These are phyloP conservation scores for Setipinna tenuifilis DNA, from an alignment of 2,797 vertebrate genomes.

Conservation along the genomic window DNA sequence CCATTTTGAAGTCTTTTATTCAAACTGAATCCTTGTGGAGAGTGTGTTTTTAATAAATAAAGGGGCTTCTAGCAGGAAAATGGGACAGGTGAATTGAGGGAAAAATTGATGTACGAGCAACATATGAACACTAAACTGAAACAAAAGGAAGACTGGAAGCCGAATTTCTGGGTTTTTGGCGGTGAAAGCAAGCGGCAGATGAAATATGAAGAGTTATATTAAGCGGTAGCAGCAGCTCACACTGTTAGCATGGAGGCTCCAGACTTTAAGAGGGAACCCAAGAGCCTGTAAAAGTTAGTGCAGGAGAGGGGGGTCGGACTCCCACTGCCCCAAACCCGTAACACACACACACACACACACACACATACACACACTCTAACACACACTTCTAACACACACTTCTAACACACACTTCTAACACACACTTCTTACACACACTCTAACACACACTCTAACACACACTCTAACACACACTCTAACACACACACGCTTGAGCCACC, in stretches of 20 bases:
- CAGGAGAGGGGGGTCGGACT: neutral
- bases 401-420: no score
- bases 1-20: neutral
- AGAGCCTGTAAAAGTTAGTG: neutral
- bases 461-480: neutral
- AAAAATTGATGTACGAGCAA: neutral
- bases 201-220: neutral
- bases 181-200: neutral
- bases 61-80: neutral
- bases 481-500: neutral
- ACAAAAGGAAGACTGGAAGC: neutral
- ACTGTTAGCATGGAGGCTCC: neutral
- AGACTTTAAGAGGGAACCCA: neutral
- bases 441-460: neutral
- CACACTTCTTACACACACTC: neutral
- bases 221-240: neutral
- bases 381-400: no score
- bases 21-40: neutral
- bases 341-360: no score
- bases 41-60: neutral
- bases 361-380: no score
- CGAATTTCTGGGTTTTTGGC: neutral
- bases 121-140: neutral
- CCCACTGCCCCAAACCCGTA: no score
- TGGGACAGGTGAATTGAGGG: neutral